Base-by-base conservation (phyloP, 2,113 vertebrate genomes). In the Saccopteryx leptura region DNA sequence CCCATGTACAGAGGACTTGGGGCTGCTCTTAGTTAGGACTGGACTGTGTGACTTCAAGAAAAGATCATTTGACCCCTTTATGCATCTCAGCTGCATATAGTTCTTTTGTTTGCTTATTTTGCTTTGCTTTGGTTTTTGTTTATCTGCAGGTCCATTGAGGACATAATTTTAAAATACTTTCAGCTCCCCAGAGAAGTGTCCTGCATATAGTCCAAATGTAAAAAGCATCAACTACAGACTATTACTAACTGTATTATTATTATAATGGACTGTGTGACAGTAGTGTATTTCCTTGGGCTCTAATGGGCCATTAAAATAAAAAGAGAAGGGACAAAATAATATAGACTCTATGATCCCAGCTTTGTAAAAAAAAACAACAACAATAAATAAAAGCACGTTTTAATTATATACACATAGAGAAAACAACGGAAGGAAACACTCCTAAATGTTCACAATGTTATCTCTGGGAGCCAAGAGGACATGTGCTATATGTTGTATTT, bases 1-100 rank as follows among this genome's bases (percentile, higher is more conserved):
- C 28, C 12, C 10, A 12, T 17, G 2, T 0, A 0, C 2, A 6
- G 75, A 17, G 0, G 82, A 50, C 48, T 58, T 12, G 0, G 8
- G 21, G 60, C 52, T 65, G 9, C 61, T 72, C 19, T 13, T 17
- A 3, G 8, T 24, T 13, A 2, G 50, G 66, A 58, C 31, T 5
- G 26, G 58, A 39, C 18, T 14, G 2, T 52, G 48, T 2, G 18
- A 68, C 69, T 88, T 60, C 13, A 11, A 19, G 63, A 66, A 33
- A 39, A 72, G 39, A 26, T 26, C 31, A 21, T 50, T 21, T 7
- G 3, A 14, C 54, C 31, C 71, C 39, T 72, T 48, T 65, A 28
- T 2, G 19, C 4, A 8, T 48, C 68, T 80, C 19, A 9, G 18
- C 4, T 63, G 15, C 28, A 2, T 17, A 0, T 19, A 7, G 7